These are phyloP conservation scores for Philantomba maxwellii DNA, from an alignment of 2,113 vertebrate genomes.

Conservation along the genomic window DNA sequence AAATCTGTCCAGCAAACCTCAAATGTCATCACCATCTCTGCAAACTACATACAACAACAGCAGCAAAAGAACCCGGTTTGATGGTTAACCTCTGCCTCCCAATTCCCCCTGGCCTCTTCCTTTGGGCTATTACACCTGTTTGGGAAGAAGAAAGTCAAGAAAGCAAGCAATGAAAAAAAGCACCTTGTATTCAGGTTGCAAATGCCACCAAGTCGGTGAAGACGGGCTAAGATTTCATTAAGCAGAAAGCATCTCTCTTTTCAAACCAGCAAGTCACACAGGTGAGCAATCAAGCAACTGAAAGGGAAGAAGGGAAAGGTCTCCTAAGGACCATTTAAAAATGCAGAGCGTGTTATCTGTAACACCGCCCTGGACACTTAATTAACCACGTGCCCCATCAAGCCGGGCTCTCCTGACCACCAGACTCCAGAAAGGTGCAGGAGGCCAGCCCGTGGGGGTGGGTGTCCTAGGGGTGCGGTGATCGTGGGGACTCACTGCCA, in stretches of 20 bases:
- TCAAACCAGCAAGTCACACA: background rate
- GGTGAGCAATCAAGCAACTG: conserved; percentile 11
- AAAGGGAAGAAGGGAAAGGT: conserved; percentile 26
- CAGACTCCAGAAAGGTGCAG: background rate
- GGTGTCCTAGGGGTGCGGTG: background rate
- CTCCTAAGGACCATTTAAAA: conserved; percentile 32
- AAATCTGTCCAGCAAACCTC: background rate
- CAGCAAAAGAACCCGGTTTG: background rate
- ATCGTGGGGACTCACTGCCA: too few species aligned
- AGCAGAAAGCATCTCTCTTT: background rate
- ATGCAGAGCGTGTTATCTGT: conserved; percentile 9
- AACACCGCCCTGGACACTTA: background rate
- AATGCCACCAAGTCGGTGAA: background rate
- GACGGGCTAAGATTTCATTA: conserved; percentile 28
- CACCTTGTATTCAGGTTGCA: background rate
- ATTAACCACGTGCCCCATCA: background rate
- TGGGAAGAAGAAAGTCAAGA: background rate
- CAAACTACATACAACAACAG: background rate
- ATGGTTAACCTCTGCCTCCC: background rate
- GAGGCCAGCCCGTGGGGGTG: background rate
- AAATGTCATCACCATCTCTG: background rate
- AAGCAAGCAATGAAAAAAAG: background rate
- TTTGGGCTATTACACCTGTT: too few species aligned
- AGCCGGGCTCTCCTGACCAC: background rate
- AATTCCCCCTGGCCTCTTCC: background rate